Base-by-base conservation (phyloP, 2,113 vertebrate genomes). In the Cynocephalus volans region DNA sequence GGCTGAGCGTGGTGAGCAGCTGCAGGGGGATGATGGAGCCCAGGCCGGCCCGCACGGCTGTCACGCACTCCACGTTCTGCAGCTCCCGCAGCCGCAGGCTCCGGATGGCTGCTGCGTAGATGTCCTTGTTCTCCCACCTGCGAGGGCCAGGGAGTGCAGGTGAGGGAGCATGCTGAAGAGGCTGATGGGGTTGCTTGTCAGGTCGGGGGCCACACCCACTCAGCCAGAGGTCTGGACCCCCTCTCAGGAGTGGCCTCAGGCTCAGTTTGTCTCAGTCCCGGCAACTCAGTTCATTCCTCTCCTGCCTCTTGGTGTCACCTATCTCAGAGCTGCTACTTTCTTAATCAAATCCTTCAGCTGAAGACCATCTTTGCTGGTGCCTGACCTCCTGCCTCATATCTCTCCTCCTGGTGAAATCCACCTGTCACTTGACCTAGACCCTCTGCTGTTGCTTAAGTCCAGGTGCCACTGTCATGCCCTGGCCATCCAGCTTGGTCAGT, bases 51-150 rank as follows among this genome's bases (percentile, higher is more conserved):
- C 99, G 98, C 97, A 99, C 99, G 0, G 99, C 99, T 0, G 98
- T 99, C 99, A 99, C 99, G 21, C 99, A 99, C 97, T 99, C 99
- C 0, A 97, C 73, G 2, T 99, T 99, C 98, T 99, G 99, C 90
- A 99, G 99, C 99, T 99, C 99, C 8, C 99, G 99, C 92, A 99
- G 97, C 60, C 99, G 99, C 96, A 99, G 98, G 97, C 98, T 99
- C n/a, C 99, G 98, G 98, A 99, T 99, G 0, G 99, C 99, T 0
- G 99, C 96, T 0, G 99, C 99, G 0, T 99, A 99, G 96, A 99
- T 98, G 0, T 99, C 99, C 98, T 99, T 99, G 97, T 99, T 99
- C 98, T 99, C 99, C 99, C 99, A 99, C 23, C 99, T 99, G 97
- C 13, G 2, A 9, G 82, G 72, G 0, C 3, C 58, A 3, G 62